Conservation (phyloP, 2,888 invertebrate species). For the Prenolepis imparis region DNA sequence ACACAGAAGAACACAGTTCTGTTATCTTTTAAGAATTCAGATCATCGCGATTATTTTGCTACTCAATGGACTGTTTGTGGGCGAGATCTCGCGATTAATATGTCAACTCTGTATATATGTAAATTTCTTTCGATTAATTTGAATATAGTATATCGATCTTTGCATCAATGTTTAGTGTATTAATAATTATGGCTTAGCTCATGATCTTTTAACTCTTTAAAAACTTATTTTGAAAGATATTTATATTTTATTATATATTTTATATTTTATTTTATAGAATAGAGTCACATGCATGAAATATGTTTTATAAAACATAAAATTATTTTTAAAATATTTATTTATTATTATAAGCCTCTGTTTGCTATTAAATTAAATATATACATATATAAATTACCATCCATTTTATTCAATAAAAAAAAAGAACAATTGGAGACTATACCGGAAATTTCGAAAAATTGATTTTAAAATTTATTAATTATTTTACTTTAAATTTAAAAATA, state of each 20-base stretch:
- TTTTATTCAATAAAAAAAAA: neutral
- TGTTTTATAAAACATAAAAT: constrained; percentile 6
- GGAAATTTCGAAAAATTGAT: neutral
- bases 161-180: neutral
- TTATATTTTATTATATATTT: neutral
- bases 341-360: neutral
- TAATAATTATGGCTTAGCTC: neutral
- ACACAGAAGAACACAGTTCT: neutral
- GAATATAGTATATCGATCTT: neutral
- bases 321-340: neutral
- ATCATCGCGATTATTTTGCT: neutral
- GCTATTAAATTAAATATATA: neutral
- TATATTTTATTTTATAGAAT: neutral
- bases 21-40: constrained; percentile 1
- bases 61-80: neutral
- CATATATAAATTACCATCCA: neutral
- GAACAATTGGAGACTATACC: neutral
- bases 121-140: neutral
- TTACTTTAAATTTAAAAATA: neutral
- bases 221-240: neutral
- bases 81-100: neutral
- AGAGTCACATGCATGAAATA: neutral
- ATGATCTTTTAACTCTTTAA: neutral
- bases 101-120: neutral
- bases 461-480: neutral